These are phyloP conservation scores for Pelosia muscerda DNA, from an alignment of 2,888 invertebrate species.

Conservation along the genomic window DNA sequence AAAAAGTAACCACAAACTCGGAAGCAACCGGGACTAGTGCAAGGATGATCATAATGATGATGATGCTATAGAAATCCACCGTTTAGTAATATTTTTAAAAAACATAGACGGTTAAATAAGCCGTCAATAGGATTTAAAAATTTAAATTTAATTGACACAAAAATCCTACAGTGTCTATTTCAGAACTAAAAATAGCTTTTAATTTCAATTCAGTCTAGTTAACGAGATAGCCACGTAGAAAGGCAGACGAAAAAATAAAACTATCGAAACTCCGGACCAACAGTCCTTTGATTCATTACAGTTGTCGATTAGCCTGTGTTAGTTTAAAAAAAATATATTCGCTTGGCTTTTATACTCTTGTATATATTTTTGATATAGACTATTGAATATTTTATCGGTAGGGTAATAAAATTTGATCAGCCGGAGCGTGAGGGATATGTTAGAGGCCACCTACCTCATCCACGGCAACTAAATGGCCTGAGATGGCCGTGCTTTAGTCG, in stretches of 20 bases:
- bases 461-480: too few relatives aligned
- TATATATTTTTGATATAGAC: not conserved
- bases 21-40: too few relatives aligned
- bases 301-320: constrained; percentile 1
- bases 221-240: constrained; percentile 1
- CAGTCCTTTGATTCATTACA: constrained; percentile 13
- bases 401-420: too few relatives aligned
- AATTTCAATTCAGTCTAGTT: not conserved
- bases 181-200: not conserved
- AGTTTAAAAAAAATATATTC: not conserved
- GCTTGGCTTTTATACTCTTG: not conserved
- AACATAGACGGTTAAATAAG: not conserved
- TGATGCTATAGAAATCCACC: too few relatives aligned
- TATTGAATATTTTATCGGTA: too few relatives aligned
- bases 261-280: not conserved
- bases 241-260: not conserved
- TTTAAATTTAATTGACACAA: not conserved
- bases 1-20: too few relatives aligned
- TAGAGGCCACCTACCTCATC: too few relatives aligned
- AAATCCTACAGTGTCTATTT: not conserved
- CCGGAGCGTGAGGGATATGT: too few relatives aligned
- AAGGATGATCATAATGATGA: too few relatives aligned
- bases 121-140: not conserved
- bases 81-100: too few relatives aligned
- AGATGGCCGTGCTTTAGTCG: too few relatives aligned